Conservation (phyloP, 1,140 invertebrate genomes). For the Asbolus verrucosus region DNA sequence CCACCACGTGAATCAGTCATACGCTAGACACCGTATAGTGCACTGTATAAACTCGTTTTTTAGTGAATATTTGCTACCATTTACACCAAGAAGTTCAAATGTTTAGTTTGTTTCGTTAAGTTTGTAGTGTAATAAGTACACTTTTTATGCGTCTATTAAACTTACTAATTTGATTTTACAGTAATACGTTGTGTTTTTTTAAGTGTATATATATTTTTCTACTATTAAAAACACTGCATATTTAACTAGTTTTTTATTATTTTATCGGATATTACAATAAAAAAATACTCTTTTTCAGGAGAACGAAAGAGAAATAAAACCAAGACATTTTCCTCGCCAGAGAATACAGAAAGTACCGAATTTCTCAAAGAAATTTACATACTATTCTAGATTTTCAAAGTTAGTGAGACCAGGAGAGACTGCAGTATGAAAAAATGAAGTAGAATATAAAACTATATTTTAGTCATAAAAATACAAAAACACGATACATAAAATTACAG, state of each 20-base stretch:
- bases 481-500: constrained; percentile 8
- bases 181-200: constrained; percentile 61
- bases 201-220: constrained; percentile 46
- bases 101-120: constrained; percentile 46
- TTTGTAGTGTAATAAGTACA: constrained; percentile 46
- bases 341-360: constrained; percentile 48
- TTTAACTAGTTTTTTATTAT: constrained; percentile 1
- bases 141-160: constrained; percentile 51
- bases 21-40: constrained; percentile 50
- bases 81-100: constrained; percentile 63
- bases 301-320: constrained; percentile 51
- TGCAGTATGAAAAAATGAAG: constrained; percentile 42
- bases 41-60: constrained; percentile 36
- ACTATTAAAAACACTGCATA: constrained; percentile 41
- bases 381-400: constrained; percentile 54
- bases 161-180: constrained; percentile 64
- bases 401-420: constrained; percentile 51
- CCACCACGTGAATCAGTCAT: constrained; percentile 66
- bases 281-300: constrained; percentile 46
- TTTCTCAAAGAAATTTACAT: constrained; percentile 57
- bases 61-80: constrained; percentile 33
- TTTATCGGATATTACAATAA: no score
- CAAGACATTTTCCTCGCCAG: constrained; percentile 8
- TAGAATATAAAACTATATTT: constrained; percentile 39
- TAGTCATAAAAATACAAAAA: constrained; percentile 38